Conservation (phyloP, 2,888 invertebrate species). For the Leptopilina myrica region DNA sequence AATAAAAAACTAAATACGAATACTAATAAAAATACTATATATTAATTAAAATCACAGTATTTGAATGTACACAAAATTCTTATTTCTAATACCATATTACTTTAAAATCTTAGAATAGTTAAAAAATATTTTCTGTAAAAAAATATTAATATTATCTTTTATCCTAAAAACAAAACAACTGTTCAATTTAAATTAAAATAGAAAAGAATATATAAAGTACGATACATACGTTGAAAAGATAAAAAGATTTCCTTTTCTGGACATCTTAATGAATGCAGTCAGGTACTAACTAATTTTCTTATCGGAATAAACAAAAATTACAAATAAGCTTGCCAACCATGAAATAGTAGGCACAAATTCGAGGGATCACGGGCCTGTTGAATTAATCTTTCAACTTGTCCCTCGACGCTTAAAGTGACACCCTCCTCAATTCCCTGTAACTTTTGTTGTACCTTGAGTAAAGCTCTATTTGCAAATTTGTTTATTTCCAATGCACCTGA, state of each 20-base stretch:
- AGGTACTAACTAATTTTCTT: not conserved
- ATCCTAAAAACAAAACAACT: too few relatives aligned
- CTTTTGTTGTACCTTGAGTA: conserved; percentile 89
- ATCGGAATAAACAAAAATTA: conserved; percentile 72
- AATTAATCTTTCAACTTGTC: conserved; percentile 88
- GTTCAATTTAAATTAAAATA: too few relatives aligned
- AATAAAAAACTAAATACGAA: too few relatives aligned
- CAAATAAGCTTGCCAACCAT: conserved; percentile 94
- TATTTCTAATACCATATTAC: too few relatives aligned
- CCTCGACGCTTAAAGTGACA: conserved; percentile 82
- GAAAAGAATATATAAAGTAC: too few relatives aligned
- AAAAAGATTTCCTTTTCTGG: not conserved
- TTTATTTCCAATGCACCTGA: conserved; percentile 60
- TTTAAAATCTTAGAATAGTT: too few relatives aligned
- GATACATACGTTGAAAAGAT: not conserved
- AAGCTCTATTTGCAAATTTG: conserved; percentile 88
- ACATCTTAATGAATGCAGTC: too few relatives aligned
- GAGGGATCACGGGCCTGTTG: conserved; percentile 87
- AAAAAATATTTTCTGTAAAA: too few relatives aligned
- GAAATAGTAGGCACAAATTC: conserved; percentile 86
- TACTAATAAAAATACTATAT: too few relatives aligned
- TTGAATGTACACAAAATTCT: too few relatives aligned
- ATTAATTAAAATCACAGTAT: too few relatives aligned
- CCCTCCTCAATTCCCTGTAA: conserved; percentile 90
- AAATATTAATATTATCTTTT: too few relatives aligned